Percentiles rank a stretch among this genome's conserved stretches.
Evolutionary conservation across 2,113 vertebrate genomes (phyloP).

Genomic region (Scortum barcoo): DNA sequence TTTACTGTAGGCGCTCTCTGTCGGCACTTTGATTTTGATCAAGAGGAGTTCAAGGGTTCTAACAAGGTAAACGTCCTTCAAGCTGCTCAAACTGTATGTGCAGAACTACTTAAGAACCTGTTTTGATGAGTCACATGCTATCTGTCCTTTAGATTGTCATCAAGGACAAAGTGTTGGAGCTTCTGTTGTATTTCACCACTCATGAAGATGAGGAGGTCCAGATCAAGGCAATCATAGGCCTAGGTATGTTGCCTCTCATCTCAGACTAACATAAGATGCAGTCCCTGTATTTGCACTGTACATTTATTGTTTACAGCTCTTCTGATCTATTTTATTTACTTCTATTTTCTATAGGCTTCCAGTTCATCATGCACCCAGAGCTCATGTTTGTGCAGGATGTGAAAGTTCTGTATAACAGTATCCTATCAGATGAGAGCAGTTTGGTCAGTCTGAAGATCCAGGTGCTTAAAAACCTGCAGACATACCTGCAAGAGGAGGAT

Average conservation of each 20-base stretch:
- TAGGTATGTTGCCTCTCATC: conserved; percentile 85
- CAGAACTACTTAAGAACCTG: not conserved
- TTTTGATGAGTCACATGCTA: not conserved
- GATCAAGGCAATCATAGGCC: conserved; percentile 97
- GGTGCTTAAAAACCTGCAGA: conserved; percentile 98
- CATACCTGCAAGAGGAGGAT: conserved; percentile 98
- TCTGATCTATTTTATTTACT: not conserved
- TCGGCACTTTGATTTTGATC: conserved; percentile 98
- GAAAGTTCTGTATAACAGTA: conserved; percentile 95
- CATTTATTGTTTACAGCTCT: not conserved
- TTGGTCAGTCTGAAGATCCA: conserved; percentile 95
- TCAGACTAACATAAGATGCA: not conserved
- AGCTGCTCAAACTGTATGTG: not conserved
- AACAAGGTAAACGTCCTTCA: conserved; percentile 89
- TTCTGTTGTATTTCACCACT: conserved; percentile 97
- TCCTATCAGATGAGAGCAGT: conserved; percentile 91
- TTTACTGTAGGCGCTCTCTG: conserved; percentile 97
- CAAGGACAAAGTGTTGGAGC: conserved; percentile 97
- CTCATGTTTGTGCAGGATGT: conserved; percentile 98
- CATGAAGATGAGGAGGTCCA: conserved; percentile 98
- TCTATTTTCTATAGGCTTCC: conserved; percentile 88
- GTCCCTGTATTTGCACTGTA: not conserved
- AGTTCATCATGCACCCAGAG: conserved; percentile 96
- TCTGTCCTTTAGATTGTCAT: conserved; percentile 90
- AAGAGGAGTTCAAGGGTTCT: conserved; percentile 96